Conservation (phyloP, 1,140 invertebrate genomes). For the Zaprionus ornatus region DNA sequence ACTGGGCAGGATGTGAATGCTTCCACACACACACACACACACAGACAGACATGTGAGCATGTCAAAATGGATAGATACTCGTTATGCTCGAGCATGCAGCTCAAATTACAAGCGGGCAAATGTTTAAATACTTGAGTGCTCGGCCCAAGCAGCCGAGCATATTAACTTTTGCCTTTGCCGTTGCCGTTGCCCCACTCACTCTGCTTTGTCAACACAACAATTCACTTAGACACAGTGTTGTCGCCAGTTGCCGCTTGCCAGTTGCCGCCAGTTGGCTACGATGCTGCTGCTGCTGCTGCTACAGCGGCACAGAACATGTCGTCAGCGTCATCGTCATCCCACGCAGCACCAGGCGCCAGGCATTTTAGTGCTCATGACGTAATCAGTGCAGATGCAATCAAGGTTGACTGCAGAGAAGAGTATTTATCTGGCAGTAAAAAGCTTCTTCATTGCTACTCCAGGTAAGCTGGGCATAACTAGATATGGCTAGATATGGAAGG, state of each 20-base stretch:
- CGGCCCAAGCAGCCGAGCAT: constrained; percentile 54
- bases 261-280: constrained; percentile 15
- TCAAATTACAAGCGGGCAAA: constrained; percentile 78
- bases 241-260: constrained; percentile 28
- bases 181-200: neutral
- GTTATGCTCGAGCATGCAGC: constrained; percentile 63
- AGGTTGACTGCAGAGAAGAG: neutral
- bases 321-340: constrained; percentile 18
- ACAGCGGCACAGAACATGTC: constrained; percentile 16
- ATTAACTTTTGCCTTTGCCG: constrained; percentile 69
- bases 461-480: too few species aligned
- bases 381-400: neutral
- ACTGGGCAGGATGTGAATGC: constrained; percentile 27
- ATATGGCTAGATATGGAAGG: too few species aligned
- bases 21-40: constrained; percentile 18
- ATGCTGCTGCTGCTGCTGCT: constrained; percentile 8
- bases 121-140: constrained; percentile 81
- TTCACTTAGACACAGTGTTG: constrained; percentile 65
- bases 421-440: neutral
- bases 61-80: constrained; percentile 49
- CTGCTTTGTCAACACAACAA: constrained; percentile 76
- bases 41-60: constrained; percentile 16
- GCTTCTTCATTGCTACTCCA: too few species aligned
- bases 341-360: neutral
- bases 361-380: neutral